phyloP scores from a whole-genome alignment of 2,888 invertebrate species.

The Pseudanteris insignis region DNA sequence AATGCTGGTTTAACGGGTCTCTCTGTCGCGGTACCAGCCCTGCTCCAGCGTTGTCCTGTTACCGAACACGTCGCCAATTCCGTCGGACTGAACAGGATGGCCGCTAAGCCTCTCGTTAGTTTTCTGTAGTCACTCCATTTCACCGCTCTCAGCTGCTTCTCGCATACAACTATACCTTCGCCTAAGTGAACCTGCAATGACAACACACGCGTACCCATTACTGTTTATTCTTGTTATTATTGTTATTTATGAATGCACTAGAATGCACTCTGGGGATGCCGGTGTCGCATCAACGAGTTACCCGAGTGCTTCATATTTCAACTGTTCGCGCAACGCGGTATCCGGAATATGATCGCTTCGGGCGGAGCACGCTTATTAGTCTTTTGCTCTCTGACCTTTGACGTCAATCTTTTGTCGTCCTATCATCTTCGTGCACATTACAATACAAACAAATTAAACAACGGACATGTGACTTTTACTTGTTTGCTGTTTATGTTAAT shows the following conservation, averaged over 20 bases:
- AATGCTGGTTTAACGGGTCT: constrained; percentile 80
- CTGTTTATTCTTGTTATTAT: constrained; percentile 8
- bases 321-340: background rate
- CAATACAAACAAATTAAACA: no score
- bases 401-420: background rate
- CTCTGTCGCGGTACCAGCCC: constrained; percentile 75
- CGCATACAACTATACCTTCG: constrained; percentile 78
- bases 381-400: background rate
- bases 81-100: constrained; percentile 78
- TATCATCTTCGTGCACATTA: no score
- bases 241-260: constrained; percentile 23
- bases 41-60: constrained; percentile 80
- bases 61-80: constrained; percentile 80
- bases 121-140: constrained; percentile 81
- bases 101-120: constrained; percentile 77
- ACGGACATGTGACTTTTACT: no score
- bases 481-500: no score
- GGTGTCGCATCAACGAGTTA: constrained; percentile 3
- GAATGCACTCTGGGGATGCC: constrained; percentile 1
- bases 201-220: constrained; percentile 7
- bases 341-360: no score
- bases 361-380: background rate
- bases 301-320: constrained; percentile 11
- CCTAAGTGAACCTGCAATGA: constrained; percentile 74
- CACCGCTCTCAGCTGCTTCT: constrained; percentile 75